These are phyloP conservation scores for Pteromalus puparum DNA, from an alignment of 1,140 invertebrate genomes.

Conservation along the genomic window DNA sequence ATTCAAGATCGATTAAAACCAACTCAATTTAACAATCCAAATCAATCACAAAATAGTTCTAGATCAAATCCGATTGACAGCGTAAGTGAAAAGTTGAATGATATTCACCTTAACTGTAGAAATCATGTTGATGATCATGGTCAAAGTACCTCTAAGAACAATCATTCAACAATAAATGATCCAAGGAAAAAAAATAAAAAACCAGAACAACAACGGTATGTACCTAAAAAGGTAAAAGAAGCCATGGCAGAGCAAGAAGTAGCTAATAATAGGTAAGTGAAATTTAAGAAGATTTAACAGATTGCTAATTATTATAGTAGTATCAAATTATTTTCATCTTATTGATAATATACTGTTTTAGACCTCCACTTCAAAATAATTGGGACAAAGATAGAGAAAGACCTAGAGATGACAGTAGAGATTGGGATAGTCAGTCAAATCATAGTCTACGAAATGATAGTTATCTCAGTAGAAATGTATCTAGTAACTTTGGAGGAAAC, in stretches of 20 bases:
- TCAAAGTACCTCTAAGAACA: slow-evolving; percentile 62
- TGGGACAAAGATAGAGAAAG: slow-evolving; percentile 67
- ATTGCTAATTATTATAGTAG: neutral
- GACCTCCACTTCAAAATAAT: slow-evolving; percentile 60
- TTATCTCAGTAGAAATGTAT: slow-evolving; percentile 59
- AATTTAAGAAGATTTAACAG: neutral
- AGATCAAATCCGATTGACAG: slow-evolving; percentile 59
- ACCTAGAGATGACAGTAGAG: slow-evolving; percentile 58
- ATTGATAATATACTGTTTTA: slow-evolving; percentile 50
- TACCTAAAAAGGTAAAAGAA: slow-evolving; percentile 76
- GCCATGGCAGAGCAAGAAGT: slow-evolving; percentile 71
- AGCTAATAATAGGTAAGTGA: slow-evolving; percentile 63
- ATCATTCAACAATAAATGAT: slow-evolving; percentile 64
- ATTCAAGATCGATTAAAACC: slow-evolving; percentile 68
- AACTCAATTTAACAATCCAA: slow-evolving; percentile 57
- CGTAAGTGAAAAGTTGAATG: slow-evolving; percentile 64
- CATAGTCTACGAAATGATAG: slow-evolving; percentile 63
- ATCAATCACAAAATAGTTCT: slow-evolving; percentile 56
- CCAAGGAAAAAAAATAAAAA: slow-evolving; percentile 74
- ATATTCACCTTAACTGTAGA: slow-evolving; percentile 65
- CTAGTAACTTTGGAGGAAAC: slow-evolving; percentile 61
- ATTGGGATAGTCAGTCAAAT: slow-evolving; percentile 69
- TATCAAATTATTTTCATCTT: slow-evolving; percentile 27
- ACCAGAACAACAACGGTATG: slow-evolving; percentile 77
- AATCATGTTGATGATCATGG: slow-evolving; percentile 62